Conservation (phyloP, 2,888 invertebrate genomes). For the Endotricha flammealis region DNA sequence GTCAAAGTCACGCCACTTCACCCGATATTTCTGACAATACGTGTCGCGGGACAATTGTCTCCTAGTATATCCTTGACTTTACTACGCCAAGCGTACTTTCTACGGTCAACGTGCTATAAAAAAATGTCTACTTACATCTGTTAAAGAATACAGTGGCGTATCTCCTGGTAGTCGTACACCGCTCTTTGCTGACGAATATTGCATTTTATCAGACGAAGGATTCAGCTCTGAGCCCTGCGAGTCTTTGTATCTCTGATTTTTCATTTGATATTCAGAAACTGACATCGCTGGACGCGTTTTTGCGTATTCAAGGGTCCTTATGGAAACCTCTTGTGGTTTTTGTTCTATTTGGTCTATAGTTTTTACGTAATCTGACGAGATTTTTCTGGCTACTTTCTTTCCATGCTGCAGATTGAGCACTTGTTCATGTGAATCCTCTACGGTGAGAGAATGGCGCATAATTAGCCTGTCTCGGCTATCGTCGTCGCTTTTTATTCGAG, state of each 20-base stretch:
- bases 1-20: too few relatives aligned
- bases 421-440: constrained; percentile 34
- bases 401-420: constrained; percentile 49
- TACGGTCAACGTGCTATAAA: too few relatives aligned
- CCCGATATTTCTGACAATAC: too few relatives aligned
- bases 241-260: constrained; percentile 38
- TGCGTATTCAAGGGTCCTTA: constrained; percentile 50
- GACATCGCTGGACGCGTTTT: constrained; percentile 48
- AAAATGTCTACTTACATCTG: constrained; percentile 26
- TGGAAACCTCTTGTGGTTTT: constrained; percentile 33
- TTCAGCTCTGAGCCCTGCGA: too few relatives aligned
- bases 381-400: constrained; percentile 42
- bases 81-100: too few relatives aligned
- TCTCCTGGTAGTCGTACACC: constrained; percentile 40
- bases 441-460: constrained; percentile 25
- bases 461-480: constrained; percentile 32
- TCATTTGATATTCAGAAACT: constrained; percentile 46
- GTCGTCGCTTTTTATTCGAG: constrained; percentile 26
- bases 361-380: constrained; percentile 59
- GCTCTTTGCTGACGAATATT: too few relatives aligned
- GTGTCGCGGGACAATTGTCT: too few relatives aligned
- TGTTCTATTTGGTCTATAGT: constrained; percentile 46
- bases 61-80: too few relatives aligned
- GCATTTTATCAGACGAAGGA: too few relatives aligned
- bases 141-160: constrained; percentile 32